Evolutionary conservation across 30 jellyfish, hydroid and myxozoan genomes (phyloP).

Genomic region (Clytia hemisphaerica): DNA sequence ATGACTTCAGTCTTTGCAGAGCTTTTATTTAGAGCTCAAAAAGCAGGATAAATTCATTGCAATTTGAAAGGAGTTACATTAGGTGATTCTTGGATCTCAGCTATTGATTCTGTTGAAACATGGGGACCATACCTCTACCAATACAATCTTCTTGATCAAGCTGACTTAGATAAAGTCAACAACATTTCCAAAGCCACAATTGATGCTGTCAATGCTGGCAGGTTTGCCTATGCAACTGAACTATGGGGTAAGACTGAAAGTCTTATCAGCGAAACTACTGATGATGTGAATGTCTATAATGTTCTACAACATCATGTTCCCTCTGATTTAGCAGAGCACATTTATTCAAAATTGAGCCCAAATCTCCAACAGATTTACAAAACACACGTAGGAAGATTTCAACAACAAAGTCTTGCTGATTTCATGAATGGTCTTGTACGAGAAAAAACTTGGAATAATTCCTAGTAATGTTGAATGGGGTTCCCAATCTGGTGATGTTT

Average conservation of each 20-base stretch:
- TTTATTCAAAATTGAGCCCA: background rate
- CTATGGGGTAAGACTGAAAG: slow-evolving; percentile 68
- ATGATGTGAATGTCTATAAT: slow-evolving; percentile 76
- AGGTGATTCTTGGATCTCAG: slow-evolving; percentile 92
- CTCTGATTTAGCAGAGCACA: slow-evolving; percentile 39
- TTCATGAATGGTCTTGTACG: slow-evolving; percentile 67
- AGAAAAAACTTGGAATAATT: slow-evolving; percentile 49
- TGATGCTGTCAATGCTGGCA: slow-evolving; percentile 32
- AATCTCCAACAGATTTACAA: background rate
- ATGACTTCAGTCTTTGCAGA: slow-evolving; percentile 80
- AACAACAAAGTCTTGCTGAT: slow-evolving; percentile 23
- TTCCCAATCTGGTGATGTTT: slow-evolving; percentile 74
- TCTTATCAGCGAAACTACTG: slow-evolving; percentile 52
- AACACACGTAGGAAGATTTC: slow-evolving; percentile 50
- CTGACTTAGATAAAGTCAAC: slow-evolving; percentile 35
- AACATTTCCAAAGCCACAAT: slow-evolving; percentile 44
- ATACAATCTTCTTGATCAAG: slow-evolving; percentile 54
- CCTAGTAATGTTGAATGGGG: slow-evolving; percentile 82
- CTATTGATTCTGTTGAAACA: slow-evolving; percentile 82
- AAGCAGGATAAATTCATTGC: slow-evolving; percentile 39
- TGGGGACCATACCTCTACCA: slow-evolving; percentile 87
- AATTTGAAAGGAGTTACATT: slow-evolving; percentile 74
- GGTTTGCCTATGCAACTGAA: slow-evolving; percentile 45
- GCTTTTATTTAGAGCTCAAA: slow-evolving; percentile 45
- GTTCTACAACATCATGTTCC: slow-evolving; percentile 85